Conservation (phyloP, 2,888 invertebrate genomes). For the Tillus elongatus region DNA sequence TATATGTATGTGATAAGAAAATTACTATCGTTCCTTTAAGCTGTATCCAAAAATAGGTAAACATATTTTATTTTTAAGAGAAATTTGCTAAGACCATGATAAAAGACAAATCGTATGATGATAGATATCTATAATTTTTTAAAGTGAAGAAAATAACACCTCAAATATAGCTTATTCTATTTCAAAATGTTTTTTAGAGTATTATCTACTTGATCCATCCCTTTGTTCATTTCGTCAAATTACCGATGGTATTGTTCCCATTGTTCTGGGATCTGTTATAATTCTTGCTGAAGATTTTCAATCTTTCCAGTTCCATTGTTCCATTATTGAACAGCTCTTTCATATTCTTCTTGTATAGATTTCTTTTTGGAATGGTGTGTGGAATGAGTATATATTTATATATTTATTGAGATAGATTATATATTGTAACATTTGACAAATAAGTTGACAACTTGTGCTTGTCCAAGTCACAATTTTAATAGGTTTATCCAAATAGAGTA, state of each 20-base stretch:
- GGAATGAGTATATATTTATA: conserved; percentile 57
- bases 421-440: too few species aligned
- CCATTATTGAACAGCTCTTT: conserved; percentile 68
- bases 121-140: too few species aligned
- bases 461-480: too few species aligned
- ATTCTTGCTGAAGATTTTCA: conserved; percentile 59
- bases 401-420: too few species aligned
- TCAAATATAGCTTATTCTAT: conserved; percentile 81
- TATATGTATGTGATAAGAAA: too few species aligned
- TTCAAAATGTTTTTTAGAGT: conserved; percentile 75
- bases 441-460: too few species aligned
- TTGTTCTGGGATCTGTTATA: conserved; percentile 81
- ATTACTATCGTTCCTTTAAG: too few species aligned
- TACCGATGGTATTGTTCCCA: conserved; percentile 80
- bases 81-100: too few species aligned
- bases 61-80: too few species aligned
- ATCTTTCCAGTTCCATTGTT: conserved; percentile 60
- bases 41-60: too few species aligned
- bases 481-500: too few species aligned
- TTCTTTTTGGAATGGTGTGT: conserved; percentile 60
- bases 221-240: conserved; percentile 71
- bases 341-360: conserved; percentile 55
- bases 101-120: too few species aligned
- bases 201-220: conserved; percentile 86
- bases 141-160: conserved; percentile 47